phyloP scores from a whole-genome alignment of 2,797 vertebrate species.

The Furcifer pardalis region DNA sequence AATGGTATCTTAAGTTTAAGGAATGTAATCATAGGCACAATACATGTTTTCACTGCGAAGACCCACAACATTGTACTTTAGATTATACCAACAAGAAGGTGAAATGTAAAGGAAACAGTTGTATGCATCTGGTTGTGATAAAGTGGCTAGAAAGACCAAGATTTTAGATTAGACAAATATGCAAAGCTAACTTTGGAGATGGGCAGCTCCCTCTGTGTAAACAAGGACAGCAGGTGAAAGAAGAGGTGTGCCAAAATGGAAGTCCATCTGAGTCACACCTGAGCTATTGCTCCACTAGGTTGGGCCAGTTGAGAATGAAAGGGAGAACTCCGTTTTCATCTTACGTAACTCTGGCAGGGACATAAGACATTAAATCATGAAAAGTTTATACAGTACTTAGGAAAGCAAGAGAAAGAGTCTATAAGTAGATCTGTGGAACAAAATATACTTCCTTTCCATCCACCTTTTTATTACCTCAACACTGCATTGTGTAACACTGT shows the following conservation, averaged over 20 bases:
- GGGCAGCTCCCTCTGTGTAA: slow-evolving; percentile 64
- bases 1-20: not conserved
- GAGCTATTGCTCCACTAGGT: not conserved
- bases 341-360: not conserved
- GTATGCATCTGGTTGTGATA: not conserved
- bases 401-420: not conserved
- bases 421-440: not conserved
- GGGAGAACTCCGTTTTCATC: not conserved
- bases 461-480: too few relatives aligned
- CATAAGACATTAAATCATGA: not conserved
- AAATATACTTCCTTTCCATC: too few relatives aligned
- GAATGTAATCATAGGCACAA: not conserved
- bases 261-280: not conserved
- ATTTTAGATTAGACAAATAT: slow-evolving; percentile 67
- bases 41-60: not conserved
- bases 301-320: not conserved
- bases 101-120: slow-evolving; percentile 39
- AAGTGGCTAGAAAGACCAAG: slow-evolving; percentile 53
- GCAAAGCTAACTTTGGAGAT: slow-evolving; percentile 46
- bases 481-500: too few relatives aligned
- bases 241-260: slow-evolving; percentile 23
- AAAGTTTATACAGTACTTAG: not conserved
- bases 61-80: not conserved
- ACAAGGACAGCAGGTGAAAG: slow-evolving; percentile 35
- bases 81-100: slow-evolving; percentile 20